Evolutionary conservation across 2,113 vertebrate genomes (phyloP).

Genomic region (Eurypyga helias): DNA sequence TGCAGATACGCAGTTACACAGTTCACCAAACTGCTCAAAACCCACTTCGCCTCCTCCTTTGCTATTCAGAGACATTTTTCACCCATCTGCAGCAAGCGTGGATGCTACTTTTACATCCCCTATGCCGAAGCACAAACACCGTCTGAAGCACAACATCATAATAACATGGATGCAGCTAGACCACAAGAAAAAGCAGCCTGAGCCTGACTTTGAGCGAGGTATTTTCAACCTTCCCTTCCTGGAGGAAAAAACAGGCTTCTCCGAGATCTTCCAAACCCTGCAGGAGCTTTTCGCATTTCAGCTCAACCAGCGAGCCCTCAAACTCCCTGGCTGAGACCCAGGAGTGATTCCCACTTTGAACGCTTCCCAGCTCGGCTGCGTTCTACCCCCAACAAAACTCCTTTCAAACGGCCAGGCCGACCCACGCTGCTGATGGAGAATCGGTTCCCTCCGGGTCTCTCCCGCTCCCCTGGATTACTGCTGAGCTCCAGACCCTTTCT

Average conservation of each 20-base stretch:
- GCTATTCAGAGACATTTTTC: not conserved
- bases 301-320: not conserved
- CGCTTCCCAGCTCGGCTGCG: not conserved
- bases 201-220: not conserved
- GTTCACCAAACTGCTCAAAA: not conserved
- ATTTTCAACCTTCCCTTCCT: not conserved
- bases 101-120: not conserved
- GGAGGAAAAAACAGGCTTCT: not conserved
- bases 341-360: not conserved
- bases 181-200: not conserved
- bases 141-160: not conserved
- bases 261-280: not conserved
- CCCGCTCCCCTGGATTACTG: not conserved
- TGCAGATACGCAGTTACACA: accelerated
- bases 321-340: not conserved
- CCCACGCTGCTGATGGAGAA: accelerated
- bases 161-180: not conserved
- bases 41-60: not conserved
- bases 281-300: not conserved
- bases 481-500: not conserved
- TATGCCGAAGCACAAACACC: not conserved
- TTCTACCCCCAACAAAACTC: not conserved
- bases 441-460: not conserved
- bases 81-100: not conserved
- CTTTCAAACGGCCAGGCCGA: not conserved